Evolutionary conservation across 2,797 vertebrate genomes (phyloP), one percentile per base, ranked within the genome.

Genomic region (Erethizon dorsatum): DNA sequence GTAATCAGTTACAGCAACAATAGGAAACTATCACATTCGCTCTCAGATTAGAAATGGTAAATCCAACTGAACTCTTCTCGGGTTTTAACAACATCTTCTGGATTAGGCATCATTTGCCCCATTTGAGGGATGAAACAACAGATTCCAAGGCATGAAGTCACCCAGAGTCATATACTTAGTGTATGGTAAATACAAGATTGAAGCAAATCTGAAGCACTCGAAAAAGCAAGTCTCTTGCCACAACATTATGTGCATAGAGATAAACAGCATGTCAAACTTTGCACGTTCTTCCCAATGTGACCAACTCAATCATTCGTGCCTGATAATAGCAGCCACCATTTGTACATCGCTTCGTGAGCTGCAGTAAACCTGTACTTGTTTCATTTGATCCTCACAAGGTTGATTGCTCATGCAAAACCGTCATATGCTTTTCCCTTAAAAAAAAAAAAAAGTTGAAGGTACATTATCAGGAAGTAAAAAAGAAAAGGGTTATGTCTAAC

Each of bases 321-420:
- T 57, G 63, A 50, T 47, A 18, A 54, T 77, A 80, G 88, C 5
- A 31, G 33, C 57, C 56, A 69, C 63, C 33, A 13, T 54, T 86
- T 95, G 45, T 79, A 45, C 17, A 31, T 67, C 63, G 13, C 52
- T 84, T 69, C 59, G 2, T 54, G 28, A 54, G 31, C 54, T 57
- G 13, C 57, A 77, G 2, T 65, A 52, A 96, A 67, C 71, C 85
- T 90, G 24, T 80, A 28, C 15, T 31, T 78, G 47, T 84, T 95
- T 94, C 28, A 54, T 95, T 90, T 83, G 84, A 78, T 87, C 13
- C 5, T 78, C 71, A 52, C 47, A 88, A 84, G 65, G 31, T 77
- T 95, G 92, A 95, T 50, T 89, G 92, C 59, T 88, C 71, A 82
- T 94, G 63, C 77, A 80, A 93, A 95, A 88, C 41, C 69, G 83